A percentile compares a stretch with the other conserved stretches of the same genome.
phyloP scores from a whole-genome alignment of 1,140 invertebrate genomes.

The Euschistus heros region DNA sequence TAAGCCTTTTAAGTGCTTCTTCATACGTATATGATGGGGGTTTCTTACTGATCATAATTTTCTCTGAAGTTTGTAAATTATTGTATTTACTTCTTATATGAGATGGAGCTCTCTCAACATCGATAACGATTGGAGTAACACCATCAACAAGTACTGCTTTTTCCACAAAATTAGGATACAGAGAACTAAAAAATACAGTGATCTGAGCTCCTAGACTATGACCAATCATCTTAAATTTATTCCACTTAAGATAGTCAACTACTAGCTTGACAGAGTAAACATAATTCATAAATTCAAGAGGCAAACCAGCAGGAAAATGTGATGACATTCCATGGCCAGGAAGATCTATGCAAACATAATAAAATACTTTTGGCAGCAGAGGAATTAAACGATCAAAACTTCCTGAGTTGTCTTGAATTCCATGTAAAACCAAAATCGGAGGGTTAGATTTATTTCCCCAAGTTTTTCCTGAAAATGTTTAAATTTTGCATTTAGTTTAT shows the following conservation, averaged over 20 bases:
- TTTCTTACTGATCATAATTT: slow-evolving; percentile 29
- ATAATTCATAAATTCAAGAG: slow-evolving; percentile 39
- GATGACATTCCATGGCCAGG: slow-evolving; percentile 59
- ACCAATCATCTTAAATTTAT: slow-evolving; percentile 41
- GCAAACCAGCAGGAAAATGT: slow-evolving; percentile 41
- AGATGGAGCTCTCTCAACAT: slow-evolving; percentile 31
- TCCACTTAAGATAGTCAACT: slow-evolving; percentile 46
- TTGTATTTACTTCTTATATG: slow-evolving; percentile 32
- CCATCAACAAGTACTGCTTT: slow-evolving; percentile 45
- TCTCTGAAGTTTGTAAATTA: slow-evolving; percentile 21
- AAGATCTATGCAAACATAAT: slow-evolving; percentile 53
- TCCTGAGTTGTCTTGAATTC: slow-evolving; percentile 50
- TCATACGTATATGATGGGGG: slow-evolving; percentile 39
- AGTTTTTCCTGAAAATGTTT: slow-evolving; percentile 41
- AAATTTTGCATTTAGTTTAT: neutral
- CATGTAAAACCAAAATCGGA: slow-evolving; percentile 50
- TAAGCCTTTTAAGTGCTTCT: slow-evolving; percentile 39
- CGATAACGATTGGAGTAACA: slow-evolving; percentile 33
- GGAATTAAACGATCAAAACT: slow-evolving; percentile 52
- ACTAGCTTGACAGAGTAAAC: slow-evolving; percentile 41
- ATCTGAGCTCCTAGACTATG: slow-evolving; percentile 49
- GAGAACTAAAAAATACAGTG: slow-evolving; percentile 35
- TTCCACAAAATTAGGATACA: slow-evolving; percentile 41
- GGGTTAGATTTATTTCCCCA: slow-evolving; percentile 46
- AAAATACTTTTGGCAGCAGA: slow-evolving; percentile 43